Base-by-base conservation (phyloP, 2,888 invertebrate species). In the Parasteatoda lunata region DNA sequence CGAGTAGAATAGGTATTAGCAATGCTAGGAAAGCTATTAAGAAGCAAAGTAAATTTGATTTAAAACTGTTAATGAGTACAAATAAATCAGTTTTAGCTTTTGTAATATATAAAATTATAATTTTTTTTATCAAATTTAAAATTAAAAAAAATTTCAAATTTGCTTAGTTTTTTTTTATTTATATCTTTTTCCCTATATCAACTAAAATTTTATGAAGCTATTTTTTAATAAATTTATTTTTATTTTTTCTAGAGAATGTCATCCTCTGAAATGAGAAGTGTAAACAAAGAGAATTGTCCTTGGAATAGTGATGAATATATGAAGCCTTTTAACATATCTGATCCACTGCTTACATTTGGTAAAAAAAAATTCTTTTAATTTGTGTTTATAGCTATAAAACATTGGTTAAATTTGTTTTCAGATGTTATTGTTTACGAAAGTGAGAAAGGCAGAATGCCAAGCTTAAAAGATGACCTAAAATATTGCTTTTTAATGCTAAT, bases 331-430 rank as follows among this genome's bases (percentile, higher is more conserved):
- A 83, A 93, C 77, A 94, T 94, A 88, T 94, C 95, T 91, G 97
- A 97, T 91, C 94, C 95, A 9, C 96, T 97, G 95, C 92, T 97
- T 68, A 96, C 95, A 94, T 95, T 95, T 91, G 97, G 96, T 94
- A 94, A 86, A 89, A 30, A 3, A 64, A 59, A 59, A 13, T 59
- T 59, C n/a, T 59, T 3, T 9, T n/a, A 0, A 59, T 4, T 59
- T 59, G 9, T 4, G 59, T 59, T 59, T 30, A 2, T 30, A 59
- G 8, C 59, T 59, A 3, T 54, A 13, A 4, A 54, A 54, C 13
- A 30, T 30, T 54, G 8, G 3, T 54, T 59, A 59, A 0, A 9
- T 59, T 7, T 11, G 59, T 59, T 59, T 3, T 59, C 9, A 59
- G 9, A n/a, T 7, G 13, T 11, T 9, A 59, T 59, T 59, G 7